Percentiles rank a stretch among this genome's conserved stretches.
These are phyloP conservation scores for Ptiloglossa arizonensis DNA, from an alignment of 1,140 invertebrate species.

Conservation along the genomic window DNA sequence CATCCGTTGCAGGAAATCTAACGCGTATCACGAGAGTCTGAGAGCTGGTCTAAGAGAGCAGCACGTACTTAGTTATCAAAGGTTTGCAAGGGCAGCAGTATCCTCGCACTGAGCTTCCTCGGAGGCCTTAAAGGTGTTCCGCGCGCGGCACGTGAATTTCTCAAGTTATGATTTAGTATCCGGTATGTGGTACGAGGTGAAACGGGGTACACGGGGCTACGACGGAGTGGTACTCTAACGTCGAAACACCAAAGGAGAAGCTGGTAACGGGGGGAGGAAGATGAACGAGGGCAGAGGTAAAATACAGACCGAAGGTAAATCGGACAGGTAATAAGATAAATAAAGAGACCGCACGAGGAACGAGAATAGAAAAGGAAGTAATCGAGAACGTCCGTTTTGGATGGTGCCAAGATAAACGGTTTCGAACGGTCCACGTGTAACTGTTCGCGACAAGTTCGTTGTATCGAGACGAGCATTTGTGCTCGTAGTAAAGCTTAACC, in stretches of 20 bases:
- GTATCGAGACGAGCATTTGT: too few species aligned
- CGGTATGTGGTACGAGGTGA: slow-evolving; percentile 50
- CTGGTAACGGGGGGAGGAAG: slow-evolving; percentile 6
- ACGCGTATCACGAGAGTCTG: background rate
- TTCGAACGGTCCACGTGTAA: too few species aligned
- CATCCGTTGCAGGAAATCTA: background rate
- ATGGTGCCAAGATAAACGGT: too few species aligned
- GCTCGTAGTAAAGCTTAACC: too few species aligned
- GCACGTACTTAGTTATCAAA: slow-evolving; percentile 73
- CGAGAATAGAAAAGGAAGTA: too few species aligned
- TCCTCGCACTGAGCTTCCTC: slow-evolving; percentile 68
- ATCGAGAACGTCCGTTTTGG: too few species aligned
- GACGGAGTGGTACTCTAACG: background rate
- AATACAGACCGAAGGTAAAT: background rate
- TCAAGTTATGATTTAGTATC: slow-evolving; percentile 80
- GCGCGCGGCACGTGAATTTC: slow-evolving; percentile 74
- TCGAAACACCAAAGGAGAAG: background rate
- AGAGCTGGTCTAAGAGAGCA: slow-evolving; percentile 19
- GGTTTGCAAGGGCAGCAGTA: slow-evolving; percentile 71
- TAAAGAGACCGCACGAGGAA: too few species aligned
- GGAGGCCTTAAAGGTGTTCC: slow-evolving; percentile 77
- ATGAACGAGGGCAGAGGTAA: slow-evolving; percentile 7
- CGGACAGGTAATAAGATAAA: background rate
- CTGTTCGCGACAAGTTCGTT: too few species aligned
- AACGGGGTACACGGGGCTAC: slow-evolving; percentile 27